These are phyloP conservation scores for Drosophila leonis DNA, from an alignment of 2,888 invertebrate genomes.

Conservation along the genomic window DNA sequence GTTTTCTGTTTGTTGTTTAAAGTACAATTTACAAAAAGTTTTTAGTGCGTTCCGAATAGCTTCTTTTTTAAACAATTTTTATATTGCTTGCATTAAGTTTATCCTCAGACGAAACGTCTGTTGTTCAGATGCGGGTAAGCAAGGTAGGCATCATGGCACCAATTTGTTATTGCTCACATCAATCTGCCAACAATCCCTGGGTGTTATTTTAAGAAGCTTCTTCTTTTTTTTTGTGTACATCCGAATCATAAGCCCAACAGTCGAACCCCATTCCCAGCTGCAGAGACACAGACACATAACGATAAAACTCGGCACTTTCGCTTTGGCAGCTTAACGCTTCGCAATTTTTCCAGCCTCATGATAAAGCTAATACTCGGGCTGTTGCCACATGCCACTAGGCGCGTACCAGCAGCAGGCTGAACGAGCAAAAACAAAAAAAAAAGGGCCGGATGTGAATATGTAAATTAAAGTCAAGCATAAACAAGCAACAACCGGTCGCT, in stretches of 20 bases:
- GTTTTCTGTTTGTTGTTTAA: background rate
- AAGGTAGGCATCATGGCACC: conserved; percentile 2
- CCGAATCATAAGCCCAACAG: conserved; percentile 16
- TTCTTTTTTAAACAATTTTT: background rate
- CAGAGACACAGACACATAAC: conserved; percentile 14
- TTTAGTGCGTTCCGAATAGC: background rate
- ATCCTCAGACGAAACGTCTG: background rate
- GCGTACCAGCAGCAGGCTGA: conserved; percentile 1
- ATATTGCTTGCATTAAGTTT: background rate
- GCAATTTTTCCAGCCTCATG: conserved; percentile 30
- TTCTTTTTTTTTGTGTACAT: conserved; percentile 21
- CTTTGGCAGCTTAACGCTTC: conserved; percentile 59
- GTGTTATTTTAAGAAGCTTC: conserved; percentile 48
- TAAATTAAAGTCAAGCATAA: conserved; percentile 67
- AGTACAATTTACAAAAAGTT: background rate
- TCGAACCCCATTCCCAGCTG: background rate
- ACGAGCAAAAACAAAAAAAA: background rate
- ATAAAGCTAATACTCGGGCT: conserved; percentile 38
- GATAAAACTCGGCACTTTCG: conserved; percentile 44
- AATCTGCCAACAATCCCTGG: conserved; percentile 44
- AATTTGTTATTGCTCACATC: conserved; percentile 35
- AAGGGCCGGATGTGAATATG: conserved; percentile 62
- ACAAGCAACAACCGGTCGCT: conserved; percentile 33
- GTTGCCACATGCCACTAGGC: conserved; percentile 11
- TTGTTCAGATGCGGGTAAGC: background rate